These are phyloP conservation scores for Leucophora obtusa DNA, from an alignment of 2,888 invertebrate genomes.

Conservation along the genomic window DNA sequence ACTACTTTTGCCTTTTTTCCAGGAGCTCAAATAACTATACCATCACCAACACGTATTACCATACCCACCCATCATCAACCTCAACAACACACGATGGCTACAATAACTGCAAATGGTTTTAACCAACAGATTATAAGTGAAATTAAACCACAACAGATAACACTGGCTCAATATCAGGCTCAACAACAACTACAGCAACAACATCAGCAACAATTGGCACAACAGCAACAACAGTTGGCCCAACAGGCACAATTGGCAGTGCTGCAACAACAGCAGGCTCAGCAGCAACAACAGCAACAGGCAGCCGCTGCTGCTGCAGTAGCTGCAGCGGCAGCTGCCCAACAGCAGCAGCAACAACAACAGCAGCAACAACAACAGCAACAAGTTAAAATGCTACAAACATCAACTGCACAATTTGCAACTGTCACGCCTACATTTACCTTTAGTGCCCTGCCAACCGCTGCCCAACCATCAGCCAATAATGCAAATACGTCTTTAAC, in stretches of 20 bases:
- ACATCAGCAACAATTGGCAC: slow-evolving; percentile 66
- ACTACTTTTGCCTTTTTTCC: slow-evolving; percentile 10
- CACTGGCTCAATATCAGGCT: slow-evolving; percentile 75
- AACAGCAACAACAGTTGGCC: slow-evolving; percentile 66
- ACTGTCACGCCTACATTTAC: slow-evolving; percentile 72
- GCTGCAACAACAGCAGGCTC: slow-evolving; percentile 68
- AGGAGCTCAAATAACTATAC: slow-evolving; percentile 75
- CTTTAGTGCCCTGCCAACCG: slow-evolving; percentile 72
- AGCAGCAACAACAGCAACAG: slow-evolving; percentile 69
- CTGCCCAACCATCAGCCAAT: slow-evolving; percentile 44
- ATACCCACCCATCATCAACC: slow-evolving; percentile 69
- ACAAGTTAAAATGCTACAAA: slow-evolving; percentile 72
- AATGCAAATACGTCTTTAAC: slow-evolving; percentile 25
- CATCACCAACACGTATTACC: slow-evolving; percentile 71
- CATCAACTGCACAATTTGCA: slow-evolving; percentile 67
- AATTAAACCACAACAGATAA: slow-evolving; percentile 75
- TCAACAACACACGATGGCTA: slow-evolving; percentile 74
- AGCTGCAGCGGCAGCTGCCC: slow-evolving; percentile 50
- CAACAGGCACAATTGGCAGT: slow-evolving; percentile 66
- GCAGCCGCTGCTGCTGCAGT: slow-evolving; percentile 63
- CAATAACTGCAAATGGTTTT: slow-evolving; percentile 74
- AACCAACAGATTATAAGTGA: slow-evolving; percentile 77
- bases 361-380: slow-evolving; percentile 67
- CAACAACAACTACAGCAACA: slow-evolving; percentile 73
- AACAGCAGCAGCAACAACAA: slow-evolving; percentile 57